phyloP scores from a whole-genome alignment of 2,113 vertebrate species.

The Megaceryle maxima region DNA sequence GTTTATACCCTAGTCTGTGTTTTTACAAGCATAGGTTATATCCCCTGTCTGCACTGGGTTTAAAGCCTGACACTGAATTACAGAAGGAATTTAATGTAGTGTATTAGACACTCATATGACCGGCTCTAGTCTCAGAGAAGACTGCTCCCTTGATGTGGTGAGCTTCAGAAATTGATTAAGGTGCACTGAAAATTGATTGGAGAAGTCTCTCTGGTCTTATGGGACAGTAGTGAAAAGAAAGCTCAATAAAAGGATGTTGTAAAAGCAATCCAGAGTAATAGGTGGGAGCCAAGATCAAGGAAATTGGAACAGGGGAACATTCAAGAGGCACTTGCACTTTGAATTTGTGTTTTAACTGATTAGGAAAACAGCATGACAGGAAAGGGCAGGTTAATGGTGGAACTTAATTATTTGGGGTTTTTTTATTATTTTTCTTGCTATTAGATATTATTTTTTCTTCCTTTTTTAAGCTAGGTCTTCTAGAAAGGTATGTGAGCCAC shows the following conservation, averaged over 20 bases:
- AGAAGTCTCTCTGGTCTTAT: conserved; percentile 24
- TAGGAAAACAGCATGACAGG: not conserved
- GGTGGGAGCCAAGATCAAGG: conserved; percentile 1
- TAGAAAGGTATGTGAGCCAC: not conserved
- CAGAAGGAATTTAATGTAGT: conserved; percentile 25
- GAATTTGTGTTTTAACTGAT: not conserved
- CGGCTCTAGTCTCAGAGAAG: not conserved
- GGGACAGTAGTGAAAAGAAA: conserved; percentile 11
- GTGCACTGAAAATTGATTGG: conserved; percentile 54
- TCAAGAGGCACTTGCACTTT: not conserved
- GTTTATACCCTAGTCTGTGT: not conserved
- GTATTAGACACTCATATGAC: not conserved
- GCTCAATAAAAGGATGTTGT: conserved; percentile 45
- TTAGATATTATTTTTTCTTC: not conserved
- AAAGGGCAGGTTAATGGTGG: not conserved
- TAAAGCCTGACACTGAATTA: conserved; percentile 49
- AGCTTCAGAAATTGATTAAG: conserved; percentile 63
- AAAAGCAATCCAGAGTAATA: not conserved
- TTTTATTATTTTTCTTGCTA: not conserved
- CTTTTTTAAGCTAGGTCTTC: not conserved
- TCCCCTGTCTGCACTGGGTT: not conserved
- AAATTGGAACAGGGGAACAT: not conserved
- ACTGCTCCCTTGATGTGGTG: conserved; percentile 41
- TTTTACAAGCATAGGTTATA: conserved; percentile 4
- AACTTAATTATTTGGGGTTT: not conserved